Conservation (phyloP, 2,113 vertebrate species). For the Oreochromis aureus region DNA sequence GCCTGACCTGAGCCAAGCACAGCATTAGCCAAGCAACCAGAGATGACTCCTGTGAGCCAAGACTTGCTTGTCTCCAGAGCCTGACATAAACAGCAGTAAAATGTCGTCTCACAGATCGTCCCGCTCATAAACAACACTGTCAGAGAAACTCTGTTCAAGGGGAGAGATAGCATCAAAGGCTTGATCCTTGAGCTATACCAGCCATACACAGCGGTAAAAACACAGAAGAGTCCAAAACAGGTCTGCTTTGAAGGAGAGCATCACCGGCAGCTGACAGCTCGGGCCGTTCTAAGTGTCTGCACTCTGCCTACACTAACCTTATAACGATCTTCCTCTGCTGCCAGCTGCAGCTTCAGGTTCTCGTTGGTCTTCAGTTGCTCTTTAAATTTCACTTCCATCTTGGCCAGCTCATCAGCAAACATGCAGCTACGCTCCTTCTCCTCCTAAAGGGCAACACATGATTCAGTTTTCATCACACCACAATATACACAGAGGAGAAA, state of each 20-base stretch:
- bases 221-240: not conserved
- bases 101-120: conserved; percentile 53
- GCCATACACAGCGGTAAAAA: conserved; percentile 32
- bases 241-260: not conserved
- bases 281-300: not conserved
- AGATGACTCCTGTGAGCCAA: conserved; percentile 39
- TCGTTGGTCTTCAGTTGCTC: conserved; percentile 90
- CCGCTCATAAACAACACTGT: conserved; percentile 68
- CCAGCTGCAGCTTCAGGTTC: conserved; percentile 81
- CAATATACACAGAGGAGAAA: not conserved
- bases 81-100: conserved; percentile 76
- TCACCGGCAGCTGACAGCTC: not conserved
- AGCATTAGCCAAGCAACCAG: conserved; percentile 66
- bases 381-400: conserved; percentile 91
- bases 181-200: conserved; percentile 41
- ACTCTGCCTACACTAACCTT: conserved; percentile 74
- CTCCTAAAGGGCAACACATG: conserved; percentile 71
- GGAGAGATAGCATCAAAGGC: conserved; percentile 54
- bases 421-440: conserved; percentile 87
- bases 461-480: not conserved
- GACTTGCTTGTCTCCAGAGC: conserved; percentile 47
- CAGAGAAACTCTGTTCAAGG: conserved; percentile 46
- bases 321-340: conserved; percentile 84
- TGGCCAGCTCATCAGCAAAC: conserved; percentile 89
- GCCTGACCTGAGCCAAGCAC: conserved; percentile 56